Evolutionary conservation across 2,888 invertebrate genomes (phyloP), one percentile per base, ranked within the genome.

Genomic region (Ochlodes sylvanus): DNA sequence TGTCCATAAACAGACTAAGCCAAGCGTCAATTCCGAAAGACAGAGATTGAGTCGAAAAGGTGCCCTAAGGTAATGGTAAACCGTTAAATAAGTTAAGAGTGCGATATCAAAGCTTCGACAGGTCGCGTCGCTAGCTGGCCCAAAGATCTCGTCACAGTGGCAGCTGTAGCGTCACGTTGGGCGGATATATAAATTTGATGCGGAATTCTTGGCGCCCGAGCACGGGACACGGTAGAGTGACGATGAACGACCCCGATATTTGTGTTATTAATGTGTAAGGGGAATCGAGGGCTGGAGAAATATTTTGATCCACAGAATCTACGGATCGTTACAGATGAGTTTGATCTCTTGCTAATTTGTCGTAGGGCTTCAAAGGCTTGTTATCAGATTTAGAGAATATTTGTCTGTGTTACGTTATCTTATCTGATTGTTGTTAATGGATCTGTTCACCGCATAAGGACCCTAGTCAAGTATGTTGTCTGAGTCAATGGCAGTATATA

Each of bases 141-240:
- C 44, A 7, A 42, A 14, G 42, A 17, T 17, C 44, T 47, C 44
- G 44, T 47, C 44, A 47, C 17, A 3, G 15, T 17, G 52, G 58
- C 75, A 75, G 75, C 75, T 72, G 73, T 58, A 69, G 65, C 52
- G 19, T 58, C 42, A 27, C 9, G 42, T 27, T 56, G 71, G 64
- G 69, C 87, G 87, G 87, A 89, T 86, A 77, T 84, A 79, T 83
- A 84, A 84, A 85, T 86, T 77, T 73, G 83, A 79, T 79, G 78
- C 75, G 78, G 80, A 80, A 87, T 88, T 88, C 87, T 90, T 89
- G 89, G 89, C 90, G 72, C 69, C 71, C 71, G 62, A 75, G 70
- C 72, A 73, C 75, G 77, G 76, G 82, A 76, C 82, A 82, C 79
- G 83, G 74, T 64, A 72, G 75, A 76, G 69, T 72, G 78, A 72